A percentile compares a stretch with the other conserved stretches of the same genome.
phyloP scores from a whole-genome alignment of 2,113 vertebrate genomes.

The Psilopsiagon aurifrons region DNA sequence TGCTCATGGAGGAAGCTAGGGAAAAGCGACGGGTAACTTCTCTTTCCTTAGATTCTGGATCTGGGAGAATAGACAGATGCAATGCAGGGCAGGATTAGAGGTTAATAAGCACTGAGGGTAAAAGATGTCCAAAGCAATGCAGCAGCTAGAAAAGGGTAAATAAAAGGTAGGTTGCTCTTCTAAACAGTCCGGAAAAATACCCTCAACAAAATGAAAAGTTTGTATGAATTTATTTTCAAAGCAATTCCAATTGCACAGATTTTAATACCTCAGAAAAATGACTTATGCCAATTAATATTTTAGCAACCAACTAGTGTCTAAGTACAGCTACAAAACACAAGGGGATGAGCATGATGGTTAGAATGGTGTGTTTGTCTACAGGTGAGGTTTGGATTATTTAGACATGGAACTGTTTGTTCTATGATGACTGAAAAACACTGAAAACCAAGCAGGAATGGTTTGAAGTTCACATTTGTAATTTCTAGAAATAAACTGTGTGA shows the following conservation, averaged over 20 bases:
- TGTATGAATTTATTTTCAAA: not conserved
- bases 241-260: not conserved
- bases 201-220: not conserved
- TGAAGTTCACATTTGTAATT: not conserved
- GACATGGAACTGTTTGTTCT: not conserved
- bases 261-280: not conserved
- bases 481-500: not conserved
- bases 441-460: not conserved
- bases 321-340: not conserved
- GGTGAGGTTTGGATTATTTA: not conserved
- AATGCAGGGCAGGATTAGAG: conserved; percentile 66
- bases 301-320: not conserved
- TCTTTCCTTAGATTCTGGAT: conserved; percentile 83
- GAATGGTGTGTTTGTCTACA: not conserved
- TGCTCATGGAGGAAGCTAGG: conserved; percentile 85
- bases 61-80: conserved; percentile 74
- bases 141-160: not conserved
- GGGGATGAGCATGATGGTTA: not conserved
- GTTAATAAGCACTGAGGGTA: conserved; percentile 38
- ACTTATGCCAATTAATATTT: not conserved
- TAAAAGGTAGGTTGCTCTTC: not conserved
- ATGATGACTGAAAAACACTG: not conserved
- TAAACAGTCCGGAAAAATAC: not conserved
- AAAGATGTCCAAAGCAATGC: conserved; percentile 51
- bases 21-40: conserved; percentile 88